Conservation (phyloP, 2,797 vertebrate species). For the Pseudochirops corinnae region DNA sequence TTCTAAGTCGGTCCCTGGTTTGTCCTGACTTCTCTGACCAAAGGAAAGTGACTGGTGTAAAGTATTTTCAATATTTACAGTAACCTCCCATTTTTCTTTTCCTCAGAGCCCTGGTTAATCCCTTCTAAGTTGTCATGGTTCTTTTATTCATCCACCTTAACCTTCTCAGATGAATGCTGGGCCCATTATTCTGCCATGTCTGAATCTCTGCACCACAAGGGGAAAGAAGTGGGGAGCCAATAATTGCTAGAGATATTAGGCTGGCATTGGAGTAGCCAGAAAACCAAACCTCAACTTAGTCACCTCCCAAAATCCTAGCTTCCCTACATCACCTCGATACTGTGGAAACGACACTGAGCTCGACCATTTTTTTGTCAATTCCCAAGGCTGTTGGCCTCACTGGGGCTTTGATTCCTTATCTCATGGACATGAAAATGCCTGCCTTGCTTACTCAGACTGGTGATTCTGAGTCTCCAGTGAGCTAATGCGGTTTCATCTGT, state of each 20-base stretch:
- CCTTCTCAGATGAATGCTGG: slow-evolving; percentile 63
- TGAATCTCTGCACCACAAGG: background rate
- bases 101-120: slow-evolving; percentile 69
- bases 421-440: background rate
- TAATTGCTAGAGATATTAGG: slow-evolving; percentile 25
- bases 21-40: background rate
- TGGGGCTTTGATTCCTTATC: too few species aligned
- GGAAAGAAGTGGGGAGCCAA: background rate
- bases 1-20: background rate
- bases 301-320: background rate
- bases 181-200: background rate
- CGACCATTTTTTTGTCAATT: background rate
- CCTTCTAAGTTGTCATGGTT: slow-evolving; percentile 72
- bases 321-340: background rate
- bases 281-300: background rate
- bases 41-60: slow-evolving; percentile 34
- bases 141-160: slow-evolving; percentile 72
- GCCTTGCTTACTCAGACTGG: background rate
- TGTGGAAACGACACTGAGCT: background rate
- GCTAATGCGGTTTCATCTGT: background rate
- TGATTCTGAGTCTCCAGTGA: background rate
- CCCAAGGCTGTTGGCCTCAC: background rate
- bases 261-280: background rate
- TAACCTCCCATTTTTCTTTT: slow-evolving; percentile 70
- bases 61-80: slow-evolving; percentile 76